phyloP scores from a whole-genome alignment of 2,797 vertebrate genomes.

The Spheniscus humboldti region DNA sequence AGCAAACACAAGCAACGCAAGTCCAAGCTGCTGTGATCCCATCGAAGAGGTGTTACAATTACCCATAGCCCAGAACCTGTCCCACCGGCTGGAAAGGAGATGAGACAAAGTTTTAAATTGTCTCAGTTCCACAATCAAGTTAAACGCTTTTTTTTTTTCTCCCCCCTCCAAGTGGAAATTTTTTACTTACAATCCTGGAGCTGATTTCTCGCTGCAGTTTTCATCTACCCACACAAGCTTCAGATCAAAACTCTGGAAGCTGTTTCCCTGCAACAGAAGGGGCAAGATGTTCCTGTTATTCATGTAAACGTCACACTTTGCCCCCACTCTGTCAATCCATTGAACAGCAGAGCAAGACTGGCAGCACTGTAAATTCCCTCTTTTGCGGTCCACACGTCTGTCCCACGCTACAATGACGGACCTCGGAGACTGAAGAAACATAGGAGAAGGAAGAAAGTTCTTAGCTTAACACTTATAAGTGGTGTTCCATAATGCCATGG shows the following conservation, averaged over 20 bases:
- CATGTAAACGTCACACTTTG: not conserved
- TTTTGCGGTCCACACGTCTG: not conserved
- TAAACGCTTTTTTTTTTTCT: not conserved
- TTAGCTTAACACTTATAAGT: too few species aligned
- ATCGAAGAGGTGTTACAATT: not conserved
- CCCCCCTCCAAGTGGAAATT: not conserved
- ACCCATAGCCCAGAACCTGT: not conserved
- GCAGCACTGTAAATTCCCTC: not conserved
- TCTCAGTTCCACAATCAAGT: not conserved
- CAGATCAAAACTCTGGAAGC: slow-evolving; percentile 70
- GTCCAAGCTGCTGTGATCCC: not conserved
- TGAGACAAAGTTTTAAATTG: not conserved
- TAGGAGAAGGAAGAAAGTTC: not conserved
- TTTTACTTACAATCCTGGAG: slow-evolving; percentile 33
- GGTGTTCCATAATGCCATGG: not conserved
- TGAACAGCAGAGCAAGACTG: not conserved
- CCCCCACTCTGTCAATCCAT: accelerated
- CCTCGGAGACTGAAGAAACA: not conserved
- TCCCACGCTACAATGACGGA: accelerated
- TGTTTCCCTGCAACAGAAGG: slow-evolving; percentile 66
- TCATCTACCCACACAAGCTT: slow-evolving; percentile 75
- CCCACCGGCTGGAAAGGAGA: not conserved
- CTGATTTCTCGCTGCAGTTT: not conserved
- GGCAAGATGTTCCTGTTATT: not conserved
- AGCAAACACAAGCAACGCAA: not conserved